These are phyloP conservation scores for Thymelicus lineola DNA, from an alignment of 2,888 invertebrate genomes.

Conservation along the genomic window DNA sequence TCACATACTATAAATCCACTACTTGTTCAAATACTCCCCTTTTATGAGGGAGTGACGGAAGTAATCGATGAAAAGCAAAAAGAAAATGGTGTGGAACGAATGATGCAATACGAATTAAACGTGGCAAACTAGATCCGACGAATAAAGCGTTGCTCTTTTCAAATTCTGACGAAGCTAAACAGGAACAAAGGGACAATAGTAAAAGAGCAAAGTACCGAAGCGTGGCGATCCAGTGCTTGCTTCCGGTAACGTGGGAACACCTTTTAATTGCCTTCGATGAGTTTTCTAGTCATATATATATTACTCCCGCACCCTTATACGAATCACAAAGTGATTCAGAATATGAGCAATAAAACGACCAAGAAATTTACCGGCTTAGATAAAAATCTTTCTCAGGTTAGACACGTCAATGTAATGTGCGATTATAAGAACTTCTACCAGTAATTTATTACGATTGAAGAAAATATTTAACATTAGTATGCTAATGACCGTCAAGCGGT, in stretches of 20 bases:
- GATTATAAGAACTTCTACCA: conserved; percentile 20
- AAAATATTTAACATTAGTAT: conserved; percentile 30
- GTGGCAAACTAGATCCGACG: conserved; percentile 73
- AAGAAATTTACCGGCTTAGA: background rate
- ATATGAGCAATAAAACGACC: conserved; percentile 16
- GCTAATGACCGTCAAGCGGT: conserved; percentile 22
- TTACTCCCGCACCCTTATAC: conserved; percentile 43
- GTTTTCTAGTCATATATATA: conserved; percentile 58
- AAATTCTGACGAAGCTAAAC: conserved; percentile 68
- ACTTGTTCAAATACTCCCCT: conserved; percentile 39
- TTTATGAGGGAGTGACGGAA: conserved; percentile 51
- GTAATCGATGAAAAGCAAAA: conserved; percentile 57
- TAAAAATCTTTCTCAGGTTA: conserved; percentile 13
- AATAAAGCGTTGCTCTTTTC: conserved; percentile 72
- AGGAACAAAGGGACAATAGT: conserved; percentile 77
- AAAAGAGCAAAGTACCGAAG: conserved; percentile 77
- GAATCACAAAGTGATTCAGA: conserved; percentile 22
- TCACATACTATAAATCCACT: conserved; percentile 47
- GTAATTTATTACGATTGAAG: conserved; percentile 27
- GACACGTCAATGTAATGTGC: conserved; percentile 10
- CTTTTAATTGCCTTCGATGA: conserved; percentile 66
- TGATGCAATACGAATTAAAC: conserved; percentile 75
- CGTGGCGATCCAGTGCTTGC: conserved; percentile 72
- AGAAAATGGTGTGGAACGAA: conserved; percentile 70
- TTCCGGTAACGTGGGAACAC: conserved; percentile 80